Percentiles rank a stretch among this genome's conserved stretches.
phyloP scores from a whole-genome alignment of 2,888 invertebrate genomes.

The Tenthredo mesomela region DNA sequence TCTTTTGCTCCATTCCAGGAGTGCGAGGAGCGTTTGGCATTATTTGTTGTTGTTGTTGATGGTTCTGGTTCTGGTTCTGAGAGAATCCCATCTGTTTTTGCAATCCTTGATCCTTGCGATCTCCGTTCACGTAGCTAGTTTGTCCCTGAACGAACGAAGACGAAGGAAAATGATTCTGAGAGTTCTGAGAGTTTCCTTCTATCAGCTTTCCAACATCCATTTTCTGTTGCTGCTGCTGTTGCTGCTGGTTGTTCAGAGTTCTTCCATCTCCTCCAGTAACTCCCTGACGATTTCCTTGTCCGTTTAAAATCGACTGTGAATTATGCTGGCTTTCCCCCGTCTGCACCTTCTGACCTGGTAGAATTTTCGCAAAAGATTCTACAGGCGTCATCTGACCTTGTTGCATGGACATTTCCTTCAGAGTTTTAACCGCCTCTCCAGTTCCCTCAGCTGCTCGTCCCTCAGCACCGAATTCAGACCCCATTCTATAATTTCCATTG shows the following conservation, averaged over 20 bases:
- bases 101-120: neutral
- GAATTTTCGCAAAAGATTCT: neutral
- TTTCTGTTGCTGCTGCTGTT: neutral
- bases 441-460: neutral
- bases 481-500: neutral
- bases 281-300: neutral
- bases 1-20: neutral
- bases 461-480: neutral
- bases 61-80: slow-evolving; percentile 14
- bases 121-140: neutral
- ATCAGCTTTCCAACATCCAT: neutral
- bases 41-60: neutral
- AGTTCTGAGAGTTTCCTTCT: neutral
- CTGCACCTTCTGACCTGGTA: neutral
- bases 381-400: neutral
- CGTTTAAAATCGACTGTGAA: neutral
- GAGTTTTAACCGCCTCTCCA: neutral
- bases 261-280: neutral
- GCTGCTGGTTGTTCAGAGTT: neutral
- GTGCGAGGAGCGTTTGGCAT: neutral
- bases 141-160: neutral
- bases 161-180: neutral
- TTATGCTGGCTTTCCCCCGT: neutral
- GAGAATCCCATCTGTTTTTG: neutral
- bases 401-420: neutral